phyloP scores from a whole-genome alignment of 1,140 invertebrate genomes.

The Eufriesea mexicana region DNA sequence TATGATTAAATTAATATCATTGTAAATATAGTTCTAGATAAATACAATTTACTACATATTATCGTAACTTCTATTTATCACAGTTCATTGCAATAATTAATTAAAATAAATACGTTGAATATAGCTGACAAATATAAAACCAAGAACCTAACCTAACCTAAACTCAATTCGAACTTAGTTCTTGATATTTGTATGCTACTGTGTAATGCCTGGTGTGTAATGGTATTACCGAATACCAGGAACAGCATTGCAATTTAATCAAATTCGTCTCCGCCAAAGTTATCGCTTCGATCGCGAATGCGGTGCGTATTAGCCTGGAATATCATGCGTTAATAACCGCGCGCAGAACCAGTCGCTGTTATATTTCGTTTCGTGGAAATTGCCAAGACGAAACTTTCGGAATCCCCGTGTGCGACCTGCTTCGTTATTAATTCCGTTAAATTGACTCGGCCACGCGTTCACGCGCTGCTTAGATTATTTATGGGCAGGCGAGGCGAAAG shows the following conservation, averaged over 20 bases:
- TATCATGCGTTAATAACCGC: not conserved
- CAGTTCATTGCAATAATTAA: no score
- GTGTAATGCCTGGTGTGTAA: not conserved
- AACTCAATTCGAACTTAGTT: no score
- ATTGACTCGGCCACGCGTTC: constrained; percentile 5
- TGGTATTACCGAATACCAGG: not conserved
- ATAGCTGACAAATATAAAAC: no score
- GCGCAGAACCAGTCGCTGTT: not conserved
- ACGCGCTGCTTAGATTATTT: constrained; percentile 11
- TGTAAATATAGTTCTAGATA: no score
- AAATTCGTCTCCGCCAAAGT: not conserved
- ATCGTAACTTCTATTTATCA: no score
- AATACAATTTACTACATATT: no score
- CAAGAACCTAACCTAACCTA: no score
- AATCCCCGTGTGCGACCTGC: no score
- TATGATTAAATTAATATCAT: no score
- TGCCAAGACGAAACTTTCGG: not conserved
- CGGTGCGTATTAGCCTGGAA: not conserved
- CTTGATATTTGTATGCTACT: no score
- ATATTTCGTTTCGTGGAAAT: not conserved
- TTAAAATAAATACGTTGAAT: no score
- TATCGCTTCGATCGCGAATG: not conserved
- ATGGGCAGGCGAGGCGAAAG: not conserved
- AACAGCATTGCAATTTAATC: not conserved
- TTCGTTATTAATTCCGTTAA: constrained; percentile 7